These are phyloP conservation scores for Heliocidaris tuberculata DNA, from an alignment of 35 echinoderm and acorn worm species.

Conservation along the genomic window DNA sequence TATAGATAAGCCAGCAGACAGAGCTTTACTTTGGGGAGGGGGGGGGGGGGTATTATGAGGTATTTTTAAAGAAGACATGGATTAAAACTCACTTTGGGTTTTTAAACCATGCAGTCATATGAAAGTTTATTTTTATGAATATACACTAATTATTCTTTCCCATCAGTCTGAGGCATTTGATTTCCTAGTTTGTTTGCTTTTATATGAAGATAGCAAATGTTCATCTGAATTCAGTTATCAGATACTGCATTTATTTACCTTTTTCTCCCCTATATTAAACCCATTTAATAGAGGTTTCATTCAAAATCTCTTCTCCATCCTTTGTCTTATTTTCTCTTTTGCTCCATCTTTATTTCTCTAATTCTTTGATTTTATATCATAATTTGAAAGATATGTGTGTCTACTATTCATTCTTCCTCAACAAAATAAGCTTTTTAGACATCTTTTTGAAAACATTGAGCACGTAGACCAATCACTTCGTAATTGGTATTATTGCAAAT, in stretches of 20 bases:
- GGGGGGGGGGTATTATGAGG: not conserved
- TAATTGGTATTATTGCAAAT: no score
- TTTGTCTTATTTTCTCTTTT: no score
- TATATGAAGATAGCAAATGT: not conserved
- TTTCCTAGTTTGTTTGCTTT: not conserved
- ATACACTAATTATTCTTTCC: not conserved
- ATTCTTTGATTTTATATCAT: no score
- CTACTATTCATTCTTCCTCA: no score
- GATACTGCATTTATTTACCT: not conserved
- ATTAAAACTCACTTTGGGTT: not conserved
- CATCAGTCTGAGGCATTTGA: not conserved
- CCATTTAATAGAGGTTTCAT: no score
- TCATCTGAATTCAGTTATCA: not conserved
- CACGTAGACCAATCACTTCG: no score
- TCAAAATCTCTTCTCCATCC: not conserved
- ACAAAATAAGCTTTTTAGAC: no score
- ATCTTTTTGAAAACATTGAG: no score
- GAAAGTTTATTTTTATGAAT: not conserved
- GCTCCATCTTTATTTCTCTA: not conserved
- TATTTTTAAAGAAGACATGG: not conserved
- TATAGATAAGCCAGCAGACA: not conserved
- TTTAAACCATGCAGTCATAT: not conserved
- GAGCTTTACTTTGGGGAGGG: not conserved
- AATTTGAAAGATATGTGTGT: no score
- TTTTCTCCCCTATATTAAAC: not conserved